Percentiles rank a stretch among this genome's conserved stretches.
Evolutionary conservation across 2,797 vertebrate species (phyloP).

Genomic region (Pseudomugil tenellus): DNA sequence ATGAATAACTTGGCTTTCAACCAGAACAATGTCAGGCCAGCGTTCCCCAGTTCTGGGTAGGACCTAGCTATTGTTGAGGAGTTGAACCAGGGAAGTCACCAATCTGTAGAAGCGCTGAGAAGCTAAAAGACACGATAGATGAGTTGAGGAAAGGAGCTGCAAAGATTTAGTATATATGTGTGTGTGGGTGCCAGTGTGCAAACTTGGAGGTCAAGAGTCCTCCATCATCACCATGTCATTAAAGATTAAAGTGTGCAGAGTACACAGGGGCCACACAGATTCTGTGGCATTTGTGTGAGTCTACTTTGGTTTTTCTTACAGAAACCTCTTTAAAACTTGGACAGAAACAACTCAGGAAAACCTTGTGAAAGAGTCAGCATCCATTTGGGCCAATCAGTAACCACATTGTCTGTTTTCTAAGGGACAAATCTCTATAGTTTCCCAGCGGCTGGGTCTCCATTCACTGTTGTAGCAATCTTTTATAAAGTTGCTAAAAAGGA

Average conservation of each 20-base stretch:
- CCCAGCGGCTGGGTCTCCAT: background rate
- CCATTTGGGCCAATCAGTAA: slow-evolving; percentile 22
- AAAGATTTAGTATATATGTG: slow-evolving; percentile 33
- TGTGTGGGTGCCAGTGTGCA: slow-evolving; percentile 12
- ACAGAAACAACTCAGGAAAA: slow-evolving; percentile 30
- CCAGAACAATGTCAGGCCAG: slow-evolving; percentile 66
- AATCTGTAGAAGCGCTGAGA: slow-evolving; percentile 78
- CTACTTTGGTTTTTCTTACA: slow-evolving; percentile 46
- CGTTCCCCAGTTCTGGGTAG: slow-evolving; percentile 62
- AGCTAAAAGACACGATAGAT: slow-evolving; percentile 59
- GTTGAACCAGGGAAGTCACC: slow-evolving; percentile 78
- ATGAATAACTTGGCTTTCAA: slow-evolving; percentile 79
- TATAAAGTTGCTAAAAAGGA: background rate
- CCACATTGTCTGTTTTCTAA: slow-evolving; percentile 12
- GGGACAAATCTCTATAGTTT: background rate
- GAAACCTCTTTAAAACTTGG: slow-evolving; percentile 32
- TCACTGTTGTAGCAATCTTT: background rate
- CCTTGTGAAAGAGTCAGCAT: slow-evolving; percentile 18
- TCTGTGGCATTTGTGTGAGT: slow-evolving; percentile 42
- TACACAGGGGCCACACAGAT: slow-evolving; percentile 49
- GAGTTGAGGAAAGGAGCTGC: slow-evolving; percentile 45
- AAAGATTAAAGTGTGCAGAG: slow-evolving; percentile 66
- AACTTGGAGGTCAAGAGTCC: slow-evolving; percentile 72
- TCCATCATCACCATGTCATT: slow-evolving; percentile 78
- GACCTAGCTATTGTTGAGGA: slow-evolving; percentile 69